phyloP scores from a whole-genome alignment of 2,888 invertebrate genomes.

The Melangyna quadrimaculata region DNA sequence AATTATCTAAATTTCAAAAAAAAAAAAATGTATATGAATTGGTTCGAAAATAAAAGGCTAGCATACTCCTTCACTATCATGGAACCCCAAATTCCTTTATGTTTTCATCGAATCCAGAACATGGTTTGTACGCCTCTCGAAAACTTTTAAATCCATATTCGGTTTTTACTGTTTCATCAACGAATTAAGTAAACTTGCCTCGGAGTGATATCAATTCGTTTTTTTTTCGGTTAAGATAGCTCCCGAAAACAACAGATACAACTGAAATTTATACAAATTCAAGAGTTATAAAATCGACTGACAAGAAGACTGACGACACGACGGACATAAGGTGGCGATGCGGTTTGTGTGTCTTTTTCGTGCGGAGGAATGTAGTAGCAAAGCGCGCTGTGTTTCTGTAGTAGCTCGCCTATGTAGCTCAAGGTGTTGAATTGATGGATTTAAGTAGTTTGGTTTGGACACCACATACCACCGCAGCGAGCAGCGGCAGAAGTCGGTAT shows the following conservation, averaged over 20 bases:
- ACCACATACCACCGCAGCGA: neutral
- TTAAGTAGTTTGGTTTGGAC: constrained; percentile 63
- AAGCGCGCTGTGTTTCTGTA: neutral
- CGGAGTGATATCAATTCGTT: constrained; percentile 43
- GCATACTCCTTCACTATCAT: no score
- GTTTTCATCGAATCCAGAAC: no score
- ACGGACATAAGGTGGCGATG: neutral
- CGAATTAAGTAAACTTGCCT: constrained; percentile 31
- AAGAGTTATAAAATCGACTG: neutral
- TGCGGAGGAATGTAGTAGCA: neutral
- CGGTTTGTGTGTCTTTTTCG: neutral
- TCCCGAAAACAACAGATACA: constrained; percentile 34
- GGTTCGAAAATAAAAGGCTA: no score
- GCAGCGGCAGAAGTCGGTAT: constrained; percentile 47
- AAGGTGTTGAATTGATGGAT: constrained; percentile 73
- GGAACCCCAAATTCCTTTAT: no score
- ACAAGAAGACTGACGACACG: neutral
- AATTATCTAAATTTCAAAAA: no score
- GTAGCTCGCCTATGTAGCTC: constrained; percentile 58
- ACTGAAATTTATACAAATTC: constrained; percentile 23
- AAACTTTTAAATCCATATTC: no score
- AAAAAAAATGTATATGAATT: no score
- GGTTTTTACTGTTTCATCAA: neutral
- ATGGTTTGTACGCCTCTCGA: no score
- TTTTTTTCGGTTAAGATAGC: constrained; percentile 44